Conservation (phyloP, 2,797 vertebrate genomes). For the Leptoclinus maculatus region DNA sequence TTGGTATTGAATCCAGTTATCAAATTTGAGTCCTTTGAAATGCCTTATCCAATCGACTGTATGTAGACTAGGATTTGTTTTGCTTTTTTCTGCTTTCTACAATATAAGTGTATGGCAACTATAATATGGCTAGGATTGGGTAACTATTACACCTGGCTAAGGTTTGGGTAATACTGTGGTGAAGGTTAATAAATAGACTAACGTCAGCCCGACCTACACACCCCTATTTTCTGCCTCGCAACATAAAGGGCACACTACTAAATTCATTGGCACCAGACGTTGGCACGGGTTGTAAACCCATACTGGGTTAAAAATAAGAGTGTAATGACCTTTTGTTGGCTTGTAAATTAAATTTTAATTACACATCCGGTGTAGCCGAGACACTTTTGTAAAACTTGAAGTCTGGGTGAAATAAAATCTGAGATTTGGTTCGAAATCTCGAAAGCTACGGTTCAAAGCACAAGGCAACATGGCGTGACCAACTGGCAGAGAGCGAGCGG, state of each 20-base stretch:
- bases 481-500: too few relatives aligned
- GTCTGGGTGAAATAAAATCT: neutral
- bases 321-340: neutral
- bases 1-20: conserved; percentile 22
- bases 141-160: neutral
- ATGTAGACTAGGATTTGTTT: neutral
- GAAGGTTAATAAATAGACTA: neutral
- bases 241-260: neutral
- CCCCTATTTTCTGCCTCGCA: neutral
- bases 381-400: neutral
- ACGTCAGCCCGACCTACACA: neutral
- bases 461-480: too few relatives aligned
- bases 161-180: neutral
- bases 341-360: neutral
- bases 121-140: neutral
- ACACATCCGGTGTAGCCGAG: neutral
- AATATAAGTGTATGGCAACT: neutral
- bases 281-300: neutral
- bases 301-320: neutral
- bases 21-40: neutral
- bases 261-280: neutral
- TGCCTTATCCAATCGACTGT: neutral
- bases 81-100: neutral
- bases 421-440: neutral
- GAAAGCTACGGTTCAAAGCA: too few relatives aligned